phyloP scores from a whole-genome alignment of 2,888 invertebrate species.

The Tineola bisselliella region DNA sequence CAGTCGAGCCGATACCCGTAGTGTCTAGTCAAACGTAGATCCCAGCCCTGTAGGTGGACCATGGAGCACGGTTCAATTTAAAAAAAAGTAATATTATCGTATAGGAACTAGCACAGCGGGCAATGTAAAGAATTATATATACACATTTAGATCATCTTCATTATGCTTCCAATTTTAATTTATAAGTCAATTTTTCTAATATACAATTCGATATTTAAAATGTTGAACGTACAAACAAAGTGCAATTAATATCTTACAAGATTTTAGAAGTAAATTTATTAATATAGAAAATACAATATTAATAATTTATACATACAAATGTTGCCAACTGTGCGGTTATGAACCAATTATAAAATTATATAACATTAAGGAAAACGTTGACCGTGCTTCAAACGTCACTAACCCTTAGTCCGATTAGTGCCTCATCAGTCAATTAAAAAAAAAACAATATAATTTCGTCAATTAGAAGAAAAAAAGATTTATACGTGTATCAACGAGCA shows the following conservation, averaged over 20 bases:
- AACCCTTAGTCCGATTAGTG: constrained; percentile 40
- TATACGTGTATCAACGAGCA: constrained; percentile 20
- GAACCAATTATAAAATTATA: constrained; percentile 13
- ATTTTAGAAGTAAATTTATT: not conserved
- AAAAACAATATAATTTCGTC: constrained; percentile 51
- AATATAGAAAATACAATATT: not conserved
- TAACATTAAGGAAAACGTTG: constrained; percentile 17
- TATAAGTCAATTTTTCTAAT: not conserved
- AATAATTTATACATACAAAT: not conserved
- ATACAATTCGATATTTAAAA: not conserved
- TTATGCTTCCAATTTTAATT: not conserved
- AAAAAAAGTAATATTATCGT: not conserved
- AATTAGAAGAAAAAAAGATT: constrained; percentile 44
- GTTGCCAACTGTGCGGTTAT: constrained; percentile 5
- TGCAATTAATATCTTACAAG: constrained; percentile 1
- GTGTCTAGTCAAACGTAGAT: constrained; percentile 37
- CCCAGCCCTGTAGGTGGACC: constrained; percentile 19
- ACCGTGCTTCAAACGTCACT: constrained; percentile 22
- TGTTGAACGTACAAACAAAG: not conserved
- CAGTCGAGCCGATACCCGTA: constrained; percentile 24
- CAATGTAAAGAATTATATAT: not conserved
- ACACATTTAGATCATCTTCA: not conserved
- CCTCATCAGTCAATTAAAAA: constrained; percentile 57
- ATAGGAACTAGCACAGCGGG: not conserved
- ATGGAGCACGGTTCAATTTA: constrained; percentile 10